Evolutionary conservation across 1,140 invertebrate genomes (phyloP), one percentile per base, ranked within the genome.

Genomic region (Pseudachorutes palmiensis): DNA sequence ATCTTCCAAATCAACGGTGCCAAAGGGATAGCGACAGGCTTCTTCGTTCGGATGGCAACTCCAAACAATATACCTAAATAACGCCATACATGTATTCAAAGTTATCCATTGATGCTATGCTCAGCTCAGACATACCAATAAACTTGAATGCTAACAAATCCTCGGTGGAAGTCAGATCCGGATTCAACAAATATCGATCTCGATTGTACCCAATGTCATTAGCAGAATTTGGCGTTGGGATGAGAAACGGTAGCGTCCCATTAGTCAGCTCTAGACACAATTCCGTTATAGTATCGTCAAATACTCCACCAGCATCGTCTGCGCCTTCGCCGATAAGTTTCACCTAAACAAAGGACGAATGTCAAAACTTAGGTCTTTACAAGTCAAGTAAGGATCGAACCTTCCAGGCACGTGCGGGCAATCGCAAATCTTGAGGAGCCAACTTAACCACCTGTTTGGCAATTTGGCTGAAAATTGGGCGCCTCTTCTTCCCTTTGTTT

Each of bases 231-330:
- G 83, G 83, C 2, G 83, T 84, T 9, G 82, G 82, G 16, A 84
- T 77, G 22, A 85, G 75, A 22, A 83, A 75, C 29, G 82, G 81
- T 0, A 85, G 80, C 2, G 76, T 74, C 2, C 80, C 81, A 22
- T 76, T 78, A 22, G 79, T 77, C 14, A 85, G 79, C 77, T 85
- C 83, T 70, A 68, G 28, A 62, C 85, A 86, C 83, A 87, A 86
- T 75, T 87, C 84, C 2, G 85, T 86, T 32, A 87, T 86, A 1
- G 85, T 87, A 75, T 87, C 86, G 76, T 87, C 86, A 79, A 87
- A 87, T 16, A 87, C 86, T 24, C 85, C 85, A 0, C 85, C 80
- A 24, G 85, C 85, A 80, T 87, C 86, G 76, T 87, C 86, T 2
- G 86, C 86, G 2, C 85, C 86, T 76, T 87, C 86, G 0, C 85